Percentiles rank a stretch among this genome's conserved stretches.
These are phyloP conservation scores for Macquaria ambigua DNA, from an alignment of 2,113 vertebrate genomes.

Conservation along the genomic window DNA sequence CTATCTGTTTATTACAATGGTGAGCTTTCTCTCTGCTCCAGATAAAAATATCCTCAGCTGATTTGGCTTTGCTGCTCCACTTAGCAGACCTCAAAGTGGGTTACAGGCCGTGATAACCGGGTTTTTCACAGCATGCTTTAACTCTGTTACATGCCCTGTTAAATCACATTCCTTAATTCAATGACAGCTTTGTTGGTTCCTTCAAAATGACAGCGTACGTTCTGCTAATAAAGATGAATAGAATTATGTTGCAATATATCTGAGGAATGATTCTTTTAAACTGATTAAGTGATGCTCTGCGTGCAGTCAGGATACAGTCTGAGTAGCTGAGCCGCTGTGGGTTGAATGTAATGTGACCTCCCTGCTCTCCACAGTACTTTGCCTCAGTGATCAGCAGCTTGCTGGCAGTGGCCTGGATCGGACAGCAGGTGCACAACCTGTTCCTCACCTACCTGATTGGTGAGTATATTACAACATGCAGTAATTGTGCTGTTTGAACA, in stretches of 20 bases:
- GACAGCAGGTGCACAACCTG: slow-evolving; percentile 98
- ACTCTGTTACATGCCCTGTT: neutral
- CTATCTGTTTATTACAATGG: slow-evolving; percentile 7
- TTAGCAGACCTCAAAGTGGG: slow-evolving; percentile 60
- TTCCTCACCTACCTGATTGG: slow-evolving; percentile 96
- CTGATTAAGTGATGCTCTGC: too few species aligned
- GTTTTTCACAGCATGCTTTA: slow-evolving; percentile 25
- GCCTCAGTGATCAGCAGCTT: slow-evolving; percentile 92
- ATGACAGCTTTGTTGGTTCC: neutral
- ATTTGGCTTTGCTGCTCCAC: slow-evolving; percentile 62
- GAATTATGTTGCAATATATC: neutral
- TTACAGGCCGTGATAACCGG: slow-evolving; percentile 15
- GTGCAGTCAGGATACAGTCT: neutral
- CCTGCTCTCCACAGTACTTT: slow-evolving; percentile 89
- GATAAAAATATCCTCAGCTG: slow-evolving; percentile 64
- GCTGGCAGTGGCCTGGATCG: slow-evolving; percentile 93
- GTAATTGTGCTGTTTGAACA: neutral
- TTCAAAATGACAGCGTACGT: neutral
- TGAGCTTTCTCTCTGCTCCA: slow-evolving; percentile 41
- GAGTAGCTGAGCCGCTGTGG: neutral
- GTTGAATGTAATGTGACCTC: slow-evolving; percentile 27
- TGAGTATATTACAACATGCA: slow-evolving; percentile 78
- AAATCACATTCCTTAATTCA: neutral
- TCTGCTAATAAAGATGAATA: neutral
- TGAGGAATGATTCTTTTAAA: neutral